Evolutionary conservation across 1,140 invertebrate species (phyloP).

Genomic region (Apis florea): DNA sequence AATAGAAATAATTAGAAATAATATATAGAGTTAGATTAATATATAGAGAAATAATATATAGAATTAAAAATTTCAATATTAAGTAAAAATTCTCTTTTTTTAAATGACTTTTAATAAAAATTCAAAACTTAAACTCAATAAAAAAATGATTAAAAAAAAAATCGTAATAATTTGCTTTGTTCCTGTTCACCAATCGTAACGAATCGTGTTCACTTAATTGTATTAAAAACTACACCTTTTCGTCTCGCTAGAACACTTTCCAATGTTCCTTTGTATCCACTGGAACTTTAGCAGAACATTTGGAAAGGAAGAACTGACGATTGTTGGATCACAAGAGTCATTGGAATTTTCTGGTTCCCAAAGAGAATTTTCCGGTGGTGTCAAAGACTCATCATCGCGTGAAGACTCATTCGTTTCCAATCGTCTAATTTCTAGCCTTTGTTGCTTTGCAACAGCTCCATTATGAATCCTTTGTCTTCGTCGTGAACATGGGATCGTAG

Average conservation of each 20-base stretch:
- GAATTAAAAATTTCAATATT: background rate
- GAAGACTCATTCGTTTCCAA: constrained; percentile 12
- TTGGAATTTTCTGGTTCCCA: constrained; percentile 48
- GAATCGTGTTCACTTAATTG: background rate
- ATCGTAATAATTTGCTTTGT: background rate
- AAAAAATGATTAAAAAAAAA: background rate
- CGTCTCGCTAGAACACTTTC: constrained; percentile 46
- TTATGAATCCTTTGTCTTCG: constrained; percentile 51
- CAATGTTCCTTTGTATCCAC: constrained; percentile 48
- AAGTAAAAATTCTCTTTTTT: background rate
- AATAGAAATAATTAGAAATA: too few species aligned
- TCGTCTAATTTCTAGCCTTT: constrained; percentile 46
- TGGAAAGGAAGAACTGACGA: constrained; percentile 38
- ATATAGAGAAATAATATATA: too few species aligned
- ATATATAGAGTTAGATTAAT: too few species aligned
- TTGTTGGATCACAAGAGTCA: constrained; percentile 38
- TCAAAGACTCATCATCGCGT: constrained; percentile 13
- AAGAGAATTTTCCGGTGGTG: constrained; percentile 44
- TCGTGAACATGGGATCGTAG: constrained; percentile 49
- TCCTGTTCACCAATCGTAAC: background rate
- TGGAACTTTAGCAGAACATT: constrained; percentile 37
- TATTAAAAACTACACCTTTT: constrained; percentile 57
- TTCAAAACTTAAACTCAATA: too few species aligned
- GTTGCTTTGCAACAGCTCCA: constrained; percentile 43
- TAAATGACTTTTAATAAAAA: background rate